These are phyloP conservation scores for Sandelia bainsii DNA, from an alignment of 2,797 vertebrate genomes.

Conservation along the genomic window DNA sequence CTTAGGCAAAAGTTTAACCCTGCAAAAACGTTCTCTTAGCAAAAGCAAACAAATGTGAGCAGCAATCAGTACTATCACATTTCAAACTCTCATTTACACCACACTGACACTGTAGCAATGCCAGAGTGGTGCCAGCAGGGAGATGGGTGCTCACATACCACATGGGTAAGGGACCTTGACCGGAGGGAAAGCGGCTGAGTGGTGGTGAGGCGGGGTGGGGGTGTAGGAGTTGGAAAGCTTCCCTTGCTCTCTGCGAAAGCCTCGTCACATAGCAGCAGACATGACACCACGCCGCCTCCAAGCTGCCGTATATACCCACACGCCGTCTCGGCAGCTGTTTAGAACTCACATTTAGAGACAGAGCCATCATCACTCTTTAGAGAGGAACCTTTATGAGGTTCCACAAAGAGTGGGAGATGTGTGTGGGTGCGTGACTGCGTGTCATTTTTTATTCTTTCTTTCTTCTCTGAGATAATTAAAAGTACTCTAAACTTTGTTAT, in stretches of 20 bases:
- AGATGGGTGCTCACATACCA: constrained; percentile 43
- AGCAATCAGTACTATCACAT: constrained; percentile 62
- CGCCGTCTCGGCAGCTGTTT: constrained; percentile 74
- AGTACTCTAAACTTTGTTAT: constrained; percentile 35
- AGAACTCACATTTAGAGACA: constrained; percentile 75
- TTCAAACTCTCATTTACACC: constrained; percentile 66
- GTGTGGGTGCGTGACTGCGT: constrained; percentile 31
- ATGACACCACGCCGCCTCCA: constrained; percentile 39
- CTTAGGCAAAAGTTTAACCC: constrained; percentile 1
- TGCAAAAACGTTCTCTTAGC: constrained; percentile 19
- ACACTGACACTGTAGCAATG: constrained; percentile 64
- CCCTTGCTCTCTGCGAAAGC: constrained; percentile 31
- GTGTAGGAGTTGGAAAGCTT: constrained; percentile 14
- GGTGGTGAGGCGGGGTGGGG: not conserved
- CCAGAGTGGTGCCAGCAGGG: constrained; percentile 52
- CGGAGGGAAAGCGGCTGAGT: not conserved
- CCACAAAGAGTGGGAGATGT: constrained; percentile 38
- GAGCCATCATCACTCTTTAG: constrained; percentile 67
- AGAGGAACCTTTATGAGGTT: constrained; percentile 70
- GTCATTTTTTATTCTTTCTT: constrained; percentile 1
- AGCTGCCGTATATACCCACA: constrained; percentile 64
- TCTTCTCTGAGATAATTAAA: constrained; percentile 30
- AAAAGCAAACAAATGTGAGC: constrained; percentile 68
- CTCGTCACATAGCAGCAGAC: constrained; percentile 40
- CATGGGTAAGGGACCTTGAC: constrained; percentile 64